Evolutionary conservation across 2,797 vertebrate genomes (phyloP).

Genomic region (Rousettus madagascariensis): DNA sequence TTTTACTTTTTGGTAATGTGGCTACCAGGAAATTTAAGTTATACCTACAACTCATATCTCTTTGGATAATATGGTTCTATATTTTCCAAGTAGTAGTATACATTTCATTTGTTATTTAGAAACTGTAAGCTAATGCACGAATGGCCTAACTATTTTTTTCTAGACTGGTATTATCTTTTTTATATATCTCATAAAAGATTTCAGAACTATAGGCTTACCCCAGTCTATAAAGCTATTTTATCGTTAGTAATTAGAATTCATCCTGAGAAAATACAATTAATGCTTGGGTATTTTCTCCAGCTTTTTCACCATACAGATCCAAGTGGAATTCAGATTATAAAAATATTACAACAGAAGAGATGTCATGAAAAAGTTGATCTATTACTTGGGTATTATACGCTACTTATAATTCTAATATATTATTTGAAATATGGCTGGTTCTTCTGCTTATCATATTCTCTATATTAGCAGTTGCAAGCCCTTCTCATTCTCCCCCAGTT

Average conservation of each 20-base stretch:
- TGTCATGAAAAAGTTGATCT: neutral
- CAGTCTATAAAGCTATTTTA: neutral
- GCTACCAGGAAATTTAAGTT: neutral
- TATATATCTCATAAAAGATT: neutral
- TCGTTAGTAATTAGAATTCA: neutral
- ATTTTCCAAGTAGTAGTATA: neutral
- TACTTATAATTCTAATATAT: neutral
- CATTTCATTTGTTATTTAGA: neutral
- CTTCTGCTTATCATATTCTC: neutral
- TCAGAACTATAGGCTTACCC: neutral
- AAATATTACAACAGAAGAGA: neutral
- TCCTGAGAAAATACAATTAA: neutral
- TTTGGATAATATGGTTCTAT: neutral
- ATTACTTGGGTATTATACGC: neutral
- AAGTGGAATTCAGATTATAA: neutral
- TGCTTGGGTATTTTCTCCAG: neutral
- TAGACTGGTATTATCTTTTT: neutral
- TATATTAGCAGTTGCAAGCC: neutral
- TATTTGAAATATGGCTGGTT: neutral
- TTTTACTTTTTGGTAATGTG: neutral
- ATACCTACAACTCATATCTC: neutral
- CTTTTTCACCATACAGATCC: neutral
- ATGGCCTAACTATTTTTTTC: neutral
- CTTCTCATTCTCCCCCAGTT: neutral
- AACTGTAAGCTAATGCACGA: neutral